Conservation (phyloP, 2,113 vertebrate species). For the Hiodon tergisus region DNA sequence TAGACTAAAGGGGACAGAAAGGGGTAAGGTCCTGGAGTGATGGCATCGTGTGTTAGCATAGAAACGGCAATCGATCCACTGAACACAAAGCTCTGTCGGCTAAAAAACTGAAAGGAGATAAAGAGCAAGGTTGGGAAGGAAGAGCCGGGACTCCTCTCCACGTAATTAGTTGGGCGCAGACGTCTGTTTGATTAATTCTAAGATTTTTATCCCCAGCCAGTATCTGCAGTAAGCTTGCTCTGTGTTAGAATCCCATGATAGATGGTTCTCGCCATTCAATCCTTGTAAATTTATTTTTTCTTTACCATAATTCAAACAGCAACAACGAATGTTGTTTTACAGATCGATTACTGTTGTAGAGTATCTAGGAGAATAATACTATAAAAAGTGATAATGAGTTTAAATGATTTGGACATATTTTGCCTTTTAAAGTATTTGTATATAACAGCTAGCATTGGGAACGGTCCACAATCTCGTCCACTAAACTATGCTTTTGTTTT, state of each 20-base stretch:
- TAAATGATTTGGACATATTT: too few species aligned
- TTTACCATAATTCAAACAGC: too few species aligned
- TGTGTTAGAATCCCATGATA: not conserved
- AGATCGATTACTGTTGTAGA: too few species aligned
- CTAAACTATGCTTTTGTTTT: too few species aligned
- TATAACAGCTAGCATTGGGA: too few species aligned
- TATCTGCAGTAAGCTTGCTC: constrained; percentile 17
- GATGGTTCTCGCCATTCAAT: too few species aligned
- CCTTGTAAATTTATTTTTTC: too few species aligned
- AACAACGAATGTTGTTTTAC: too few species aligned
- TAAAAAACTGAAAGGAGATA: constrained; percentile 21
- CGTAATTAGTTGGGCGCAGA: constrained; percentile 32
- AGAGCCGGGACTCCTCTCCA: constrained; percentile 25
- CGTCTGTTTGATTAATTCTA: constrained; percentile 36
- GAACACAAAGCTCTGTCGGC: constrained; percentile 7
- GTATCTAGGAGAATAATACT: too few species aligned
- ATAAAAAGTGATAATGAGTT: too few species aligned
- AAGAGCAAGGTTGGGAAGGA: constrained; percentile 21
- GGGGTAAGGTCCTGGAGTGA: not conserved
- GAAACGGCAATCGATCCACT: not conserved
- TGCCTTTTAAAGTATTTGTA: too few species aligned
- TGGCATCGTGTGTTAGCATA: not conserved
- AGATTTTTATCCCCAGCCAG: constrained; percentile 28
- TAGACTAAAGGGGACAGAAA: not conserved
- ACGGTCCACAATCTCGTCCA: too few species aligned